Evolutionary conservation across 2,113 vertebrate genomes (phyloP).

Genomic region (Galeopterus variegatus): DNA sequence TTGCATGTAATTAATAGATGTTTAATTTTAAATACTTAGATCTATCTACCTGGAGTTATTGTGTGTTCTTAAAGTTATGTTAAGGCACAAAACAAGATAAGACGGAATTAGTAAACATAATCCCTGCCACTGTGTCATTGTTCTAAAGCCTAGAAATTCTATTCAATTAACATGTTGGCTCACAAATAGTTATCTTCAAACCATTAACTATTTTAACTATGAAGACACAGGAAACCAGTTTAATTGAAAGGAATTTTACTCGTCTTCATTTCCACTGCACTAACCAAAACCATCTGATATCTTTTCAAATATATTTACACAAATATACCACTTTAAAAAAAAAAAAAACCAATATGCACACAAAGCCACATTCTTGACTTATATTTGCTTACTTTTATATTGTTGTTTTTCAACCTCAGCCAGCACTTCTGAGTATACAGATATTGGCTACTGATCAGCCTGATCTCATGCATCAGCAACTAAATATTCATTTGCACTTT

Average conservation of each 20-base stretch:
- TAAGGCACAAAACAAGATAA: neutral
- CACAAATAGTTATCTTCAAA: neutral
- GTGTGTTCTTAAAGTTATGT: neutral
- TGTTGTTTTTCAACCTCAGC: neutral
- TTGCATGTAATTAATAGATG: neutral
- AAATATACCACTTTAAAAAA: neutral
- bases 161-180: neutral
- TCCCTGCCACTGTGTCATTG: neutral
- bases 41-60: neutral
- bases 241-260: neutral
- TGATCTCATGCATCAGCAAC: neutral
- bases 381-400: neutral
- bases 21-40: neutral
- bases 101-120: neutral
- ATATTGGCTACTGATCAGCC: neutral
- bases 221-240: neutral
- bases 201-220: neutral
- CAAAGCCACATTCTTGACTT: neutral
- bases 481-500: slow-evolving; percentile 3
- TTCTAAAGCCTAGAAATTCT: neutral
- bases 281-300: slow-evolving; percentile 32
- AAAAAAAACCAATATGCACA: neutral
- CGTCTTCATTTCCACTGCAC: neutral
- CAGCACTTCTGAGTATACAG: neutral
- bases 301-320: neutral